Conservation (phyloP, 2,113 vertebrate genomes). For the Albula glossodonta region DNA sequence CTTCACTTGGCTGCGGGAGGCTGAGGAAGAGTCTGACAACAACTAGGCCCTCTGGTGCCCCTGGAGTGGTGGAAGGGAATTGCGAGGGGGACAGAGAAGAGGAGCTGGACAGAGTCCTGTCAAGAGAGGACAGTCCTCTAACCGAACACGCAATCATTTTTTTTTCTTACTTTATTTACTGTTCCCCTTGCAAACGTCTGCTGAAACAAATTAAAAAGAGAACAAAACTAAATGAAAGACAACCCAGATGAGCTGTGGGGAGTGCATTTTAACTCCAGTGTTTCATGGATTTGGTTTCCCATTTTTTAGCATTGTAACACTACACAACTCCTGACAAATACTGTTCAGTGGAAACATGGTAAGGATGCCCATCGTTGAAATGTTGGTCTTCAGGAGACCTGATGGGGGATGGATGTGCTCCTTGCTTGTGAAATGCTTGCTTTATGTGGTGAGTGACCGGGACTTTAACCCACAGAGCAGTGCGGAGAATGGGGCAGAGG, state of each 20-base stretch:
- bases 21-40: conserved; percentile 97
- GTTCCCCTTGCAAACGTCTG: conserved; percentile 56
- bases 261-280: conserved; percentile 44
- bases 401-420: neutral
- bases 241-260: conserved; percentile 37
- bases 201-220: conserved; percentile 44
- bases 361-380: conserved; percentile 47
- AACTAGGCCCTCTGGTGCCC: conserved; percentile 71
- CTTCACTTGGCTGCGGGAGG: conserved; percentile 97
- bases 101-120: conserved; percentile 54
- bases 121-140: conserved; percentile 57
- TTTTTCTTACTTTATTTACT: conserved; percentile 28
- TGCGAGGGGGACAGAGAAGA: conserved; percentile 41
- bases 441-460: neutral
- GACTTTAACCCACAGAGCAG: neutral
- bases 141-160: conserved; percentile 57
- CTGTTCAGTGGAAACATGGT: conserved; percentile 31
- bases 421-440: no score
- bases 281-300: conserved; percentile 43
- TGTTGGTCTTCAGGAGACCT: conserved; percentile 20
- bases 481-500: no score
- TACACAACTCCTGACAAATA: conserved; percentile 55
- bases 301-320: conserved; percentile 53
- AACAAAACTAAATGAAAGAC: conserved; percentile 40
- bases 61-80: conserved; percentile 31